Conservation (phyloP, 2,113 vertebrate genomes). For the Grus americana region DNA sequence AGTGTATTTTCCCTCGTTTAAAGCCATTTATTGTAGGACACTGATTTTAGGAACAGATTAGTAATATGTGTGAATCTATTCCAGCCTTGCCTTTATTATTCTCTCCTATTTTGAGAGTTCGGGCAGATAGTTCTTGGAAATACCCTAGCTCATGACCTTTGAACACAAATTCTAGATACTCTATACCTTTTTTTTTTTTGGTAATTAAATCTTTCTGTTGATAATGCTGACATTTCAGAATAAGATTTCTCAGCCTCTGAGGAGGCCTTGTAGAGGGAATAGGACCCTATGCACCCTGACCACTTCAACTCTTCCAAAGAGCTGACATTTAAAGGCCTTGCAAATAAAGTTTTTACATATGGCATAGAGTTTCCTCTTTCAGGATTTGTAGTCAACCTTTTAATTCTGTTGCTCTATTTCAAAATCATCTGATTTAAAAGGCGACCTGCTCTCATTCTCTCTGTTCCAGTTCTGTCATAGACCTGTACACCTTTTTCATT, state of each 20-base stretch:
- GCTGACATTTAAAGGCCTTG: constrained; percentile 28
- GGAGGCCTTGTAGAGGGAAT: neutral
- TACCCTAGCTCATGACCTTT: neutral
- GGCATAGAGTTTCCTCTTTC: neutral
- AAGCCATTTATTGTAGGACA: neutral
- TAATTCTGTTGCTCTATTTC: neutral
- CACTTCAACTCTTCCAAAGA: neutral
- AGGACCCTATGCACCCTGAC: neutral
- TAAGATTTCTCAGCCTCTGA: neutral
- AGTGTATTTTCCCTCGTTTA: neutral
- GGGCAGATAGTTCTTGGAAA: neutral
- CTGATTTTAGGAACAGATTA: neutral
- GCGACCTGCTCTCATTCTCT: neutral
- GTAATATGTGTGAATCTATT: neutral
- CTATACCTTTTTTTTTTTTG: neutral
- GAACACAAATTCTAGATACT: neutral
- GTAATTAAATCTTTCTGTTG: constrained; percentile 16
- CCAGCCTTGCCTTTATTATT: neutral
- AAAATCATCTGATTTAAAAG: neutral
- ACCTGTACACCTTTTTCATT: neutral
- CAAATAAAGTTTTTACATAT: neutral
- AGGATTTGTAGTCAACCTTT: neutral
- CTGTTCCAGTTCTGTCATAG: neutral
- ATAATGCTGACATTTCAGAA: constrained; percentile 43
- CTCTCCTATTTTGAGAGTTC: neutral